Evolutionary conservation across 2,113 vertebrate genomes (phyloP), one percentile per base, ranked within the genome.

Genomic region (Phocoena sinus): DNA sequence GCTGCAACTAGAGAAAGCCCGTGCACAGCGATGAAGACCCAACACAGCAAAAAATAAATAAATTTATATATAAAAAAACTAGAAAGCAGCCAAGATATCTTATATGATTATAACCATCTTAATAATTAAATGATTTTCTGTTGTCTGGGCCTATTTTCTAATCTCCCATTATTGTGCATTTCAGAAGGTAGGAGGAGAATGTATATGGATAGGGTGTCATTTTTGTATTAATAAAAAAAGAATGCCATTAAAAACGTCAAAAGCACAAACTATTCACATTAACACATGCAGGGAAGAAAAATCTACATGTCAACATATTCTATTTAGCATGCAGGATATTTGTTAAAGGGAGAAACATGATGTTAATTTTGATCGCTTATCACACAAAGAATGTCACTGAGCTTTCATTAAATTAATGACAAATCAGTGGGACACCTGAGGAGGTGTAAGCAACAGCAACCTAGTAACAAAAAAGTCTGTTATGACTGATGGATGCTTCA

Each of bases 171-270:
- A 77, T 38, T 84, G 17, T 76, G 4, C 68, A 94, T 96, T 91
- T 92, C 84, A 77, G 53, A 89, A 96, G 62, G 31, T 31, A 77
- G 28, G n/a, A 63, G 8, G 17, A 84, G 26, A 50, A 83, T 71
- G 26, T 60, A 88, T 71, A 33, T n/a, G 26, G 36, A 68, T 41
- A 21, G 62, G 11, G 28, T 89, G 6, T 3, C 1, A 14, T 92
- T 89, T 97, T 76, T 94, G 38, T 74, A 86, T 91, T 84, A 93
- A 68, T 0, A 23, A 33, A 83, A 92, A 92, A 56, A 62, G 36
- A n/a, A 70, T 70, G 14, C n/a, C 91, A 47, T n/a, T 82, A 82
- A 68, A 68, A 90, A 33, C 28, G n/a, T 71, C 81, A n/a, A 60
- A 92, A 77, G 13, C 14, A 89, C 0, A 8, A 50, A 47, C 53